These are phyloP conservation scores for Lamellibrachia columna DNA, from an alignment of 2,888 invertebrate species.

Conservation along the genomic window DNA sequence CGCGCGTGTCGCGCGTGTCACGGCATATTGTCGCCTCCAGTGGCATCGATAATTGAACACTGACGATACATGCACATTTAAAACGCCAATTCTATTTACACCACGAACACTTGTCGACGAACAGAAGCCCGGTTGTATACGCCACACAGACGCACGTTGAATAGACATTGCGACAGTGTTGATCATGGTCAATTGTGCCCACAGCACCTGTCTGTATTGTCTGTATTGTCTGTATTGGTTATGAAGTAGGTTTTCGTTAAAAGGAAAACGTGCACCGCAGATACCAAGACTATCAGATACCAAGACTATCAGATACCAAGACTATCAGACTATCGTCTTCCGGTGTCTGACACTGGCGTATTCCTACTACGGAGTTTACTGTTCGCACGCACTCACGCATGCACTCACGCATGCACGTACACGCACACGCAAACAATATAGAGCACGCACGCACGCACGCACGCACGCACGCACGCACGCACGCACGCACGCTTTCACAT, in stretches of 20 bases:
- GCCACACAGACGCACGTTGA: neutral
- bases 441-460: neutral
- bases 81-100: neutral
- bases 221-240: neutral
- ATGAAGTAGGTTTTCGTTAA: neutral
- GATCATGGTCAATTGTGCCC: neutral
- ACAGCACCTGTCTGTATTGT: neutral
- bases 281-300: neutral
- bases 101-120: neutral
- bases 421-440: neutral
- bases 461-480: neutral
- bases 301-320: neutral
- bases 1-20: neutral
- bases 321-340: neutral
- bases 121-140: neutral
- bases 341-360: no score
- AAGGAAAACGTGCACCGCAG: neutral
- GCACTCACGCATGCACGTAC: neutral
- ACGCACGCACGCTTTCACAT: neutral
- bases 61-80: constrained; percentile 1
- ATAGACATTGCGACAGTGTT: neutral
- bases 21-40: neutral
- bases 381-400: neutral
- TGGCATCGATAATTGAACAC: neutral
- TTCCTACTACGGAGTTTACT: no score